phyloP scores from a whole-genome alignment of 2,113 vertebrate genomes.

The Scortum barcoo region DNA sequence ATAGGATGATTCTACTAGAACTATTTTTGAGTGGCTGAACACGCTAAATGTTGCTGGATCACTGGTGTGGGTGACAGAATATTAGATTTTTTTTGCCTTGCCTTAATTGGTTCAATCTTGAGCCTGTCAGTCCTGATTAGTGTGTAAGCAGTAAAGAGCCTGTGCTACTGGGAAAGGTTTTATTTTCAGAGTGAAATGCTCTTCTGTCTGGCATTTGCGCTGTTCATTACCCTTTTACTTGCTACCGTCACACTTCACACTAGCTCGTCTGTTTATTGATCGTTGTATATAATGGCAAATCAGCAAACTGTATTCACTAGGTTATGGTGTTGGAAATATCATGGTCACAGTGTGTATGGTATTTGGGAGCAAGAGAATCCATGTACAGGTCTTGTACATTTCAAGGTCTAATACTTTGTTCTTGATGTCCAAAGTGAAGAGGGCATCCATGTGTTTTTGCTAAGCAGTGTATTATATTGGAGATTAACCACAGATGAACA shows the following conservation, averaged over 20 bases:
- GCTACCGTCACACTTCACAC: slow-evolving; percentile 23
- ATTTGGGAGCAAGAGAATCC: slow-evolving; percentile 50
- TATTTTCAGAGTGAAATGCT: slow-evolving; percentile 72
- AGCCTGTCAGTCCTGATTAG: slow-evolving; percentile 83
- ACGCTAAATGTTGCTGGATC: slow-evolving; percentile 74
- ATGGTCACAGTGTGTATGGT: slow-evolving; percentile 75
- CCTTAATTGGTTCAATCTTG: slow-evolving; percentile 86
- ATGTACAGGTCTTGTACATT: slow-evolving; percentile 37
- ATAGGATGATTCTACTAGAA: slow-evolving; percentile 33
- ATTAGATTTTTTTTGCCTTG: slow-evolving; percentile 80
- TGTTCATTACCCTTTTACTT: slow-evolving; percentile 60
- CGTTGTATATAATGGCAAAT: slow-evolving; percentile 46
- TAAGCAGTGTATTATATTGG: slow-evolving; percentile 54
- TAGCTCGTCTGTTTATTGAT: slow-evolving; percentile 56
- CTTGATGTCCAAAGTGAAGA: slow-evolving; percentile 55
- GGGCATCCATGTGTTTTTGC: slow-evolving; percentile 64
- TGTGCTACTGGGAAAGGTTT: slow-evolving; percentile 59
- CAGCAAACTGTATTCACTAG: slow-evolving; percentile 47
- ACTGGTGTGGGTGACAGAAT: slow-evolving; percentile 80
- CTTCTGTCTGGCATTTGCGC: slow-evolving; percentile 53
- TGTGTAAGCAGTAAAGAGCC: slow-evolving; percentile 63
- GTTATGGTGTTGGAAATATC: slow-evolving; percentile 52
- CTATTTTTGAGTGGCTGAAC: slow-evolving; percentile 64
- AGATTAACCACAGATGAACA: slow-evolving; percentile 73
- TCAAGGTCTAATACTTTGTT: slow-evolving; percentile 54